Evolutionary conservation across 2,113 vertebrate species (phyloP).

Genomic region (Eudyptes chrysolophus): DNA sequence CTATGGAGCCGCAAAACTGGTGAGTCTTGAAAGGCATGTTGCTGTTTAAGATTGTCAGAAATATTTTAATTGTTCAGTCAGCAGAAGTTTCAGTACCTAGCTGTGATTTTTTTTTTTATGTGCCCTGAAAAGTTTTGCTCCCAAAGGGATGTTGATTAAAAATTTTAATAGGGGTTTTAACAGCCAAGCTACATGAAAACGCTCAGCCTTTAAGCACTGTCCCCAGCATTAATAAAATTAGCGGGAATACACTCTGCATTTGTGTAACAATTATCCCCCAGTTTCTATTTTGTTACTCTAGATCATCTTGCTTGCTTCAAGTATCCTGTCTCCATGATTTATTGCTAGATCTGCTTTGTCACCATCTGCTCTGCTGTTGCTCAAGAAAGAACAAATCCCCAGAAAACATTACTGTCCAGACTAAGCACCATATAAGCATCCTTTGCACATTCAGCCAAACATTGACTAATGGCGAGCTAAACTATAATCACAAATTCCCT

Average conservation of each 20-base stretch:
- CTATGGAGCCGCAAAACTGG: not conserved
- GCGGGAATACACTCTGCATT: not conserved
- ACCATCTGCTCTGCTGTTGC: constrained; percentile 52
- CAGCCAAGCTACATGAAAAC: not conserved
- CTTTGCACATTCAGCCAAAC: constrained; percentile 37
- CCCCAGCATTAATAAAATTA: constrained; percentile 4
- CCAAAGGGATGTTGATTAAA: not conserved
- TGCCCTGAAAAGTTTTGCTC: not conserved
- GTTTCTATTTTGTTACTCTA: not conserved
- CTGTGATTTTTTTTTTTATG: not conserved
- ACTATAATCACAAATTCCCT: constrained; percentile 45
- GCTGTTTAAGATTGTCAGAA: not conserved
- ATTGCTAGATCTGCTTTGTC: constrained; percentile 40
- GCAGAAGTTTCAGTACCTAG: not conserved
- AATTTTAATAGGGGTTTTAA: not conserved
- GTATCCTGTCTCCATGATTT: constrained; percentile 34
- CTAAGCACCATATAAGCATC: constrained; percentile 10
- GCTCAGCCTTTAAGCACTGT: not conserved
- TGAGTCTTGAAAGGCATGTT: not conserved
- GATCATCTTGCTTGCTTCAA: constrained; percentile 13
- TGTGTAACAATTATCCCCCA: not conserved
- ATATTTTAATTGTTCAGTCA: not conserved
- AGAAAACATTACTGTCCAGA: constrained; percentile 45
- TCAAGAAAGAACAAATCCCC: constrained; percentile 36
- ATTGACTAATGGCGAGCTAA: not conserved